Percentiles rank a stretch among this genome's conserved stretches.
These are phyloP conservation scores for Cyclargus thomasi DNA, from an alignment of 1,140 invertebrate genomes.

Conservation along the genomic window DNA sequence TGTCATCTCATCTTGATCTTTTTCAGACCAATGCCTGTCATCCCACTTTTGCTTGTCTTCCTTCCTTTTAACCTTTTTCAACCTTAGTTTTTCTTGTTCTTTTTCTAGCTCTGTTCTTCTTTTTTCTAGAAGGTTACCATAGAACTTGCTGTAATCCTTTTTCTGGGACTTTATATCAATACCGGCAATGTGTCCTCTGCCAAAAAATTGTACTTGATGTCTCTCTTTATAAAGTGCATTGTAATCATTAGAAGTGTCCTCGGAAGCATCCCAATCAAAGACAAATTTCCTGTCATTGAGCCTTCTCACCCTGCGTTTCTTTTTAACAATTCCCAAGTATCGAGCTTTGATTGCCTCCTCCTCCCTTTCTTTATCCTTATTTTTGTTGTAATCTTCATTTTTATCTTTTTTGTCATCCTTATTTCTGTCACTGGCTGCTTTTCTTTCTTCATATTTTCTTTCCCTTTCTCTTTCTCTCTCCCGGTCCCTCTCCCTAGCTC, in stretches of 20 bases:
- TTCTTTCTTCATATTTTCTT: conserved; percentile 61
- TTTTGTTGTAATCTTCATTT: conserved; percentile 75
- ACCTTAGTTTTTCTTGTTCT: conserved; percentile 95
- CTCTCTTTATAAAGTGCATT: conserved; percentile 97
- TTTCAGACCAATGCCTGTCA: conserved; percentile 99
- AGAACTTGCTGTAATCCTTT: conserved; percentile 98
- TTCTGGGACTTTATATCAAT: conserved; percentile 98
- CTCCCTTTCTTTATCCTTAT: conserved; percentile 94
- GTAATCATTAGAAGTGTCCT: conserved; percentile 98
- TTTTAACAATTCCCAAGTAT: conserved; percentile 96
- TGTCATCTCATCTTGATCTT: conserved; percentile 95
- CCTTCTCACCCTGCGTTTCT: conserved; percentile 92
- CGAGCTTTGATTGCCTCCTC: conserved; percentile 95
- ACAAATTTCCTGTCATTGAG: conserved; percentile 99
- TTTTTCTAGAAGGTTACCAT: conserved; percentile 96
- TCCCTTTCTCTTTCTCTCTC: conserved; percentile 57
- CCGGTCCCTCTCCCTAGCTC: conserved; percentile 49
- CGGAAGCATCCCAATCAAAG: conserved; percentile 99
- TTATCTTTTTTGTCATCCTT: conserved; percentile 65
- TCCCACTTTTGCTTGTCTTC: conserved; percentile 99
- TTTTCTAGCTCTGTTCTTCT: conserved; percentile 97
- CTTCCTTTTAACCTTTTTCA: conserved; percentile 95
- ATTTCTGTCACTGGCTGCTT: conserved; percentile 45
- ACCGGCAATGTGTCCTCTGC: conserved; percentile 97
- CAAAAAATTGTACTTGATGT: conserved; percentile 98